These are phyloP conservation scores for Falco berigora DNA, from an alignment of 2,797 vertebrate genomes.

Conservation along the genomic window DNA sequence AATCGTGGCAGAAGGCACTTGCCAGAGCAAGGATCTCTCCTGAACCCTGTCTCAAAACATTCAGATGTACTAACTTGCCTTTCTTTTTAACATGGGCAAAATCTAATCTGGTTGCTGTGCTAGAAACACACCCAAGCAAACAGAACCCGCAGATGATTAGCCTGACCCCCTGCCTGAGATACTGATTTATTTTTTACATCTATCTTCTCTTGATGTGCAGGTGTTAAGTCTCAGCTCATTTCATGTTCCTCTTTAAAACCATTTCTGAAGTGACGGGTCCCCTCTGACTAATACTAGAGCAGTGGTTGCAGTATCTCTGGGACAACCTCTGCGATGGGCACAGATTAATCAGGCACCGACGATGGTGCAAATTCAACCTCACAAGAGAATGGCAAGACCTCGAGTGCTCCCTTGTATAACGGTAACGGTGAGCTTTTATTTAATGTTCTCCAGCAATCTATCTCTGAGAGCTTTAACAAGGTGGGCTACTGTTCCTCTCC, in stretches of 20 bases:
- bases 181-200: background rate
- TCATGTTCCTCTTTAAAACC: background rate
- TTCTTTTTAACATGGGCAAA: background rate
- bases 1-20: background rate
- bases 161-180: background rate
- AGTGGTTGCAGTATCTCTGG: background rate
- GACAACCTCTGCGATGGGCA: background rate
- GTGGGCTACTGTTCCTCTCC: background rate
- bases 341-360: background rate
- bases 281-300: background rate
- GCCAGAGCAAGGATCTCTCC: background rate
- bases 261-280: background rate
- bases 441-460: background rate
- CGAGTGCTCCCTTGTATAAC: background rate
- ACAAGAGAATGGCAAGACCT: background rate
- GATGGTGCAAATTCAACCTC: background rate
- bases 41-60: background rate
- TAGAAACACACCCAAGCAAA: background rate
- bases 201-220: background rate
- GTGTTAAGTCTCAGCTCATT: background rate
- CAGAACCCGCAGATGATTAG: background rate
- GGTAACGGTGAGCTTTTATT: background rate
- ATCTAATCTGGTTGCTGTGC: accelerated
- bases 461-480: conserved; percentile 4
- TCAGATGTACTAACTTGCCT: background rate